phyloP scores from a whole-genome alignment of 2,113 vertebrate genomes.

The Myotis davidii region DNA sequence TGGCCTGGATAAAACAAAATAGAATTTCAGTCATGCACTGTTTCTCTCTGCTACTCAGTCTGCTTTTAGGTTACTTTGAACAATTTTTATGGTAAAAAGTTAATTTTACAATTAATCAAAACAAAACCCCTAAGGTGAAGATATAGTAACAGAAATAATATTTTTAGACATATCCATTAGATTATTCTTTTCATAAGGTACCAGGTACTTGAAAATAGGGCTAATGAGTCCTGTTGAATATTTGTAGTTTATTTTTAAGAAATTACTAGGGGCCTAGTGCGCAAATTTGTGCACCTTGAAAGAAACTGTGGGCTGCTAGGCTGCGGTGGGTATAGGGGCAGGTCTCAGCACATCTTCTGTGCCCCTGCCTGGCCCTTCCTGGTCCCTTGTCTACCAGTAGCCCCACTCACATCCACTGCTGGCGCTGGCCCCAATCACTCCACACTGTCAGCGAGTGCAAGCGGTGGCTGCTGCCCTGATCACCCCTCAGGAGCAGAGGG shows the following conservation, averaged over 20 bases:
- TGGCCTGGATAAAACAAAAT: neutral
- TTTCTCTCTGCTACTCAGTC: neutral
- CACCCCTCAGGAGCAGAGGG: too few relatives aligned
- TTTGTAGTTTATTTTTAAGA: neutral
- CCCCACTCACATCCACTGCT: too few relatives aligned
- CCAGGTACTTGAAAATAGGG: neutral
- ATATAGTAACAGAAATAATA: neutral
- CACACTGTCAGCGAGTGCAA: too few relatives aligned
- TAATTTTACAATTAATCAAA: constrained; percentile 15
- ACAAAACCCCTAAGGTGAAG: neutral
- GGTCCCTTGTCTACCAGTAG: too few relatives aligned
- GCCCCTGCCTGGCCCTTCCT: too few relatives aligned
- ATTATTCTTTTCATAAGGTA: neutral
- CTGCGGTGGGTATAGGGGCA: too few relatives aligned
- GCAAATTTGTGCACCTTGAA: too few relatives aligned
- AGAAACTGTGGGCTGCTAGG: too few relatives aligned
- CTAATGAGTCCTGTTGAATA: neutral
- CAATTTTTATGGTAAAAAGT: constrained; percentile 5
- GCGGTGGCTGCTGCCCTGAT: too few relatives aligned
- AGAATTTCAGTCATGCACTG: neutral
- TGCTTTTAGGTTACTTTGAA: neutral
- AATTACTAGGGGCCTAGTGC: neutral
- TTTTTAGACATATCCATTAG: neutral
- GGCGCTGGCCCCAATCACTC: too few relatives aligned
- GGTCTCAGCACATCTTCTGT: too few relatives aligned